These are phyloP conservation scores for Oryzias javanicus DNA, from an alignment of 2,113 vertebrate species.

Conservation along the genomic window DNA sequence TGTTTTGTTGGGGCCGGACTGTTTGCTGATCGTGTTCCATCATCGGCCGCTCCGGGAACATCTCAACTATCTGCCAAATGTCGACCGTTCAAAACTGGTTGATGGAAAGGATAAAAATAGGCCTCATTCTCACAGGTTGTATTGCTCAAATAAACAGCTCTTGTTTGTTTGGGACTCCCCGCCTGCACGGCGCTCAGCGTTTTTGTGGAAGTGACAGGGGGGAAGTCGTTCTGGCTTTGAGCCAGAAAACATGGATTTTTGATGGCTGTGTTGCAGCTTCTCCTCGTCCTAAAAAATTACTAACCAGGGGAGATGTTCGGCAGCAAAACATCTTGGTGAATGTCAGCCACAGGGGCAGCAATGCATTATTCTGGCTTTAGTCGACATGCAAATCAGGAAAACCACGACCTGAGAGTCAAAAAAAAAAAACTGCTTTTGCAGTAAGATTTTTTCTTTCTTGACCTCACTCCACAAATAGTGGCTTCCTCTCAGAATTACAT, in stretches of 20 bases:
- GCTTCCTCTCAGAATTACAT: constrained; percentile 44
- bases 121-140: not conserved
- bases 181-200: constrained; percentile 31
- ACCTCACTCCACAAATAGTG: constrained; percentile 43
- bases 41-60: constrained; percentile 20
- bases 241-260: constrained; percentile 41
- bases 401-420: constrained; percentile 5
- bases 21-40: constrained; percentile 14
- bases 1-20: constrained; percentile 3
- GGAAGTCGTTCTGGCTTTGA: constrained; percentile 45
- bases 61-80: constrained; percentile 6
- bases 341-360: constrained; percentile 31
- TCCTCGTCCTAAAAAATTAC: constrained; percentile 17
- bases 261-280: constrained; percentile 21
- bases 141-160: constrained; percentile 7
- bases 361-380: constrained; percentile 17
- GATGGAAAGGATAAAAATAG: constrained; percentile 3
- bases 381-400: constrained; percentile 3
- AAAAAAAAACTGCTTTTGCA: no score
- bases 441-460: not conserved
- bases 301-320: constrained; percentile 24
- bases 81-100: constrained; percentile 1
- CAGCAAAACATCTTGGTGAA: constrained; percentile 25
- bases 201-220: constrained; percentile 62
- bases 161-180: constrained; percentile 49